A percentile compares a stretch with the other conserved stretches of the same genome.
These are phyloP conservation scores for Nemoura dubitans DNA, from an alignment of 2,888 invertebrate species.

Conservation along the genomic window DNA sequence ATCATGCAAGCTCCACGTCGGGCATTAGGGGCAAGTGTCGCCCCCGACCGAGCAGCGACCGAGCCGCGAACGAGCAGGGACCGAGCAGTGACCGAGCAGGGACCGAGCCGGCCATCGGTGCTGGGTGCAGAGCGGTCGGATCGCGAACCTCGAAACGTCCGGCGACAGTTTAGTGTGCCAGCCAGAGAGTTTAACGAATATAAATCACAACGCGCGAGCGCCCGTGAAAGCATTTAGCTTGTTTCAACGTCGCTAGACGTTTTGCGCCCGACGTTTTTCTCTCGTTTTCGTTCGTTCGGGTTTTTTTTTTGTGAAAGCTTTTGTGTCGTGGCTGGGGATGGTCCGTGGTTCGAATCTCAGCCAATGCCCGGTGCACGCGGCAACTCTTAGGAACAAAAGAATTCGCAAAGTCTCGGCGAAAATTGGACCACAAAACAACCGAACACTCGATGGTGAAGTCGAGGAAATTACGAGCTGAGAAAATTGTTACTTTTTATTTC, in stretches of 20 bases:
- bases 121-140: no score
- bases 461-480: background rate
- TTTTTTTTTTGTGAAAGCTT: background rate
- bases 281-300: no score
- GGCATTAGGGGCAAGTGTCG: background rate
- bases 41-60: no score
- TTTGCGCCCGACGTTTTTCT: background rate
- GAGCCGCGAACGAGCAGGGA: no score
- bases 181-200: background rate
- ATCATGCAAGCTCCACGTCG: background rate
- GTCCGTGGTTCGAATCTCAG: background rate
- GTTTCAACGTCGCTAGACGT: slow-evolving; percentile 7
- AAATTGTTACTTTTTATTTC: background rate
- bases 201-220: background rate
- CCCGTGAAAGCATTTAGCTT: slow-evolving; percentile 22
- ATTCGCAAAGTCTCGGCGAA: background rate
- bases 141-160: background rate
- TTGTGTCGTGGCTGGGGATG: background rate
- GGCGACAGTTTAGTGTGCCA: background rate
- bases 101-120: no score
- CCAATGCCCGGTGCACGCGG: background rate
- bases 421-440: slow-evolving; percentile 1
- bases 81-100: no score
- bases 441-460: background rate
- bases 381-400: background rate